Percentiles rank a stretch among this genome's conserved stretches.
These are phyloP conservation scores for Anarhynchus alexandrinus DNA, from an alignment of 2,113 vertebrate genomes.

Conservation along the genomic window DNA sequence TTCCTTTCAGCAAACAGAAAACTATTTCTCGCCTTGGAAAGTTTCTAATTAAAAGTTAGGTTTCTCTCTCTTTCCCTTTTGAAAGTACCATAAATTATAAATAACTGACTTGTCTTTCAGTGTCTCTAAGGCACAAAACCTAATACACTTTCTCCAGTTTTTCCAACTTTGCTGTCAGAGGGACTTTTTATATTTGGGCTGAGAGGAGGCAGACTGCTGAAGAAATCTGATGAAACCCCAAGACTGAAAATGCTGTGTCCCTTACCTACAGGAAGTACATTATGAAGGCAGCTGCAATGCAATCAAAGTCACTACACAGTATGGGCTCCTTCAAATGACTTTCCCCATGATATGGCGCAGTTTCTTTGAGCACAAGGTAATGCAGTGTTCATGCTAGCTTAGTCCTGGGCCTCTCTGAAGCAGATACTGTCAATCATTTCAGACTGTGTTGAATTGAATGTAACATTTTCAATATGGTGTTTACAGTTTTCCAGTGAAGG, in stretches of 20 bases:
- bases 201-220: background rate
- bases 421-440: slow-evolving; percentile 45
- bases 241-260: background rate
- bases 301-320: background rate
- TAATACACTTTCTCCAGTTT: background rate
- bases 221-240: slow-evolving; percentile 1
- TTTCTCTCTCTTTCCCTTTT: background rate
- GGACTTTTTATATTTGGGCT: background rate
- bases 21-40: background rate
- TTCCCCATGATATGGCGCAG: background rate
- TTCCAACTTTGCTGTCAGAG: background rate
- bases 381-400: background rate
- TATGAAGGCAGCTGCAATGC: background rate
- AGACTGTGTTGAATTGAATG: background rate
- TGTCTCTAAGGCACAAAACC: background rate
- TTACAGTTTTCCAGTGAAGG: background rate
- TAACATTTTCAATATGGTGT: slow-evolving; percentile 3
- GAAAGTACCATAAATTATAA: slow-evolving; percentile 23
- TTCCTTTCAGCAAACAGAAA: background rate
- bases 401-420: background rate
- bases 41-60: slow-evolving; percentile 34
- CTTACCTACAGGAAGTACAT: background rate
- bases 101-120: slow-evolving; percentile 17
- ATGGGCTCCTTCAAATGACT: background rate
- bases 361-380: background rate